Conservation (phyloP, 1,140 invertebrate species). For the Drosophila azteca region DNA sequence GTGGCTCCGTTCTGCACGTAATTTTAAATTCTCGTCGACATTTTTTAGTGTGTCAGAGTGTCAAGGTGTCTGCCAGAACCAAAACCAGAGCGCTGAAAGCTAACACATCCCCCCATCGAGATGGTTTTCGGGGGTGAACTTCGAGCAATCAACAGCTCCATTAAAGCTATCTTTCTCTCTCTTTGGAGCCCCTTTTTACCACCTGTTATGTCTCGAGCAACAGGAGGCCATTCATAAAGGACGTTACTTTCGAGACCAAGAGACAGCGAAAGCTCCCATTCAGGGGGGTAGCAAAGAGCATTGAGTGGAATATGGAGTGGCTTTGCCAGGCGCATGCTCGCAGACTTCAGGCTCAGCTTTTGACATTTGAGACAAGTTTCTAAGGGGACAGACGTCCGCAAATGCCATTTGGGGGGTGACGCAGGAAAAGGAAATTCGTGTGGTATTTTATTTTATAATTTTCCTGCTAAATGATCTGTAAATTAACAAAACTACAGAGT, state of each 20-base stretch:
- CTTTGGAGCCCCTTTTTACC: constrained; percentile 48
- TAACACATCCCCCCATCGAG: constrained; percentile 48
- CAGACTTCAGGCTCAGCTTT: constrained; percentile 47
- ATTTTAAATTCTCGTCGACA: constrained; percentile 52
- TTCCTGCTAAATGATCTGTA: constrained; percentile 13
- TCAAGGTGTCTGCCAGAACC: constrained; percentile 56
- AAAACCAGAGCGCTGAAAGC: constrained; percentile 9
- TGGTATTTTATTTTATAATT: not conserved
- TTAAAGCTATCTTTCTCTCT: constrained; percentile 57
- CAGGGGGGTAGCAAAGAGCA: constrained; percentile 7
- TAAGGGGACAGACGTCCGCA: not conserved
- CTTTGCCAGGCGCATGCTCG: constrained; percentile 48
- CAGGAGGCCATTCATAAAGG: constrained; percentile 78
- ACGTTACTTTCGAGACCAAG: constrained; percentile 34
- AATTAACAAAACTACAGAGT: not conserved
- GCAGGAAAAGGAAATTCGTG: not conserved
- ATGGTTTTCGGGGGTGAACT: constrained; percentile 24
- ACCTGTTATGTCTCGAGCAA: constrained; percentile 76
- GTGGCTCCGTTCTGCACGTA: constrained; percentile 11
- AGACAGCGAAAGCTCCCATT: constrained; percentile 19
- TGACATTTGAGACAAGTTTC: constrained; percentile 1
- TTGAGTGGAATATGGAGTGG: constrained; percentile 27
- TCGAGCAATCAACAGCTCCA: constrained; percentile 37
- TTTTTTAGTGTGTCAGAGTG: constrained; percentile 69
- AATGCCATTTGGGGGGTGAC: not conserved